Evolutionary conservation across 2,888 invertebrate genomes (phyloP).

Genomic region (Drosophila nr. perissopoda): DNA sequence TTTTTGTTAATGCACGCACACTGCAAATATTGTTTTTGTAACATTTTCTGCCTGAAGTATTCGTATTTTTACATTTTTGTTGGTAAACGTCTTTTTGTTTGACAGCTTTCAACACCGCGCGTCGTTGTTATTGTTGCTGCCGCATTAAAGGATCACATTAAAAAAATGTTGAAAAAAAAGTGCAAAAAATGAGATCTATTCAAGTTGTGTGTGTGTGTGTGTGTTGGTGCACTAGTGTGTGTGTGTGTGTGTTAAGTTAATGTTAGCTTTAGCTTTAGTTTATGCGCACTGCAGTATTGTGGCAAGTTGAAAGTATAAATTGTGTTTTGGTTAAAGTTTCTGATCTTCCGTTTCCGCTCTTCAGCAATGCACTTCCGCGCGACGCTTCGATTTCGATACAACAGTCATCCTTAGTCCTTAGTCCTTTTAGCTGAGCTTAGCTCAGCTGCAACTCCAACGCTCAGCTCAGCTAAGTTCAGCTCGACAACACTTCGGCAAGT

Average conservation of each 20-base stretch:
- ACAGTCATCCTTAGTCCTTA: slow-evolving; percentile 13
- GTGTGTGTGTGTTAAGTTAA: slow-evolving; percentile 8
- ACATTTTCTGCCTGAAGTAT: slow-evolving; percentile 24
- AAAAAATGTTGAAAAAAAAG: slow-evolving; percentile 64
- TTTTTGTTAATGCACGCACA: slow-evolving; percentile 57
- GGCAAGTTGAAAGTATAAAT: slow-evolving; percentile 23
- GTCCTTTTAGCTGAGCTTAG: not conserved
- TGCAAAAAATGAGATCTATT: slow-evolving; percentile 11
- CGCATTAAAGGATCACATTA: slow-evolving; percentile 56
- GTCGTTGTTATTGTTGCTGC: slow-evolving; percentile 41
- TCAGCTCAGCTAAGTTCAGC: slow-evolving; percentile 8
- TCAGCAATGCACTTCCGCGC: slow-evolving; percentile 78
- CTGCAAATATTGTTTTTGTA: slow-evolving; percentile 48
- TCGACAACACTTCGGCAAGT: slow-evolving; percentile 12
- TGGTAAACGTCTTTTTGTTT: slow-evolving; percentile 36
- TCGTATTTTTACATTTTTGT: slow-evolving; percentile 2
- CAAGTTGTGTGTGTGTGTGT: slow-evolving; percentile 18
- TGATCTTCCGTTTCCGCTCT: slow-evolving; percentile 75
- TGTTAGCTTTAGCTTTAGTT: not conserved
- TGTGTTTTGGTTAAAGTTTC: slow-evolving; percentile 38
- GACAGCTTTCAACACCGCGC: slow-evolving; percentile 67
- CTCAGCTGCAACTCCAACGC: slow-evolving; percentile 8
- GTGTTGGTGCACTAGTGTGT: slow-evolving; percentile 2
- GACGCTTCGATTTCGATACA: slow-evolving; percentile 76
- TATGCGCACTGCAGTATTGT: slow-evolving; percentile 40